Percentiles rank a stretch among this genome's conserved stretches.
phyloP scores from a whole-genome alignment of 2,797 vertebrate genomes.

The Thaleichthys pacificus region DNA sequence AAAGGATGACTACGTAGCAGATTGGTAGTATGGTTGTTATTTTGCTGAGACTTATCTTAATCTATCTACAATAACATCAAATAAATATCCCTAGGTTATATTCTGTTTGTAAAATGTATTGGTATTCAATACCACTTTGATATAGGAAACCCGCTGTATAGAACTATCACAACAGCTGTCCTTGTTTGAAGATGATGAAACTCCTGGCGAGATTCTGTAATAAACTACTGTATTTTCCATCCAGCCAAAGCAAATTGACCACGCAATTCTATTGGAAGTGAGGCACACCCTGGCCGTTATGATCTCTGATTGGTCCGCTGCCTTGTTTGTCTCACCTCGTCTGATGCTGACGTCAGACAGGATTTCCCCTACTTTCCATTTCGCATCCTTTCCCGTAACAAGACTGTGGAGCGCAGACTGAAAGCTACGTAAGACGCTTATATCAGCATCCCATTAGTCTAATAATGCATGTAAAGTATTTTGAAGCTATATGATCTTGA shows the following conservation, averaged over 20 bases:
- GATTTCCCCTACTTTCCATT: conserved; percentile 50
- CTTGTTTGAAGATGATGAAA: conserved; percentile 38
- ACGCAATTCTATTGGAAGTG: conserved; percentile 30
- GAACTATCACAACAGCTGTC: no score
- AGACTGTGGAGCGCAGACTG: neutral
- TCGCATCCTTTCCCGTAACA: conserved; percentile 34
- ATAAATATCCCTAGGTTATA: neutral
- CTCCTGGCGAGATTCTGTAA: conserved; percentile 22
- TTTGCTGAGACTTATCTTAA: neutral
- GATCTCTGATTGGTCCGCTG: conserved; percentile 50
- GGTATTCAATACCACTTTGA: neutral
- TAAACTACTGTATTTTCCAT: conserved; percentile 15
- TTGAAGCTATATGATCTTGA: no score
- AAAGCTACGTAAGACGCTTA: neutral
- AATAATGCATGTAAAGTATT: no score
- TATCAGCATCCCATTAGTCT: neutral
- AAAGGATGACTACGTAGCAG: conserved; percentile 32
- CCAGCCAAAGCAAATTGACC: conserved; percentile 4
- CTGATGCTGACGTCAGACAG: conserved; percentile 63
- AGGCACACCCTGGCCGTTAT: neutral
- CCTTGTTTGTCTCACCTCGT: conserved; percentile 47
- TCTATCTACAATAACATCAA: neutral
- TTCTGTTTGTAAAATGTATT: neutral
- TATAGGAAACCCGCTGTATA: neutral
- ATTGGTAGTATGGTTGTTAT: conserved; percentile 10